phyloP scores from a whole-genome alignment of 2,888 invertebrate species.

The Lepetodrilus schrolli region DNA sequence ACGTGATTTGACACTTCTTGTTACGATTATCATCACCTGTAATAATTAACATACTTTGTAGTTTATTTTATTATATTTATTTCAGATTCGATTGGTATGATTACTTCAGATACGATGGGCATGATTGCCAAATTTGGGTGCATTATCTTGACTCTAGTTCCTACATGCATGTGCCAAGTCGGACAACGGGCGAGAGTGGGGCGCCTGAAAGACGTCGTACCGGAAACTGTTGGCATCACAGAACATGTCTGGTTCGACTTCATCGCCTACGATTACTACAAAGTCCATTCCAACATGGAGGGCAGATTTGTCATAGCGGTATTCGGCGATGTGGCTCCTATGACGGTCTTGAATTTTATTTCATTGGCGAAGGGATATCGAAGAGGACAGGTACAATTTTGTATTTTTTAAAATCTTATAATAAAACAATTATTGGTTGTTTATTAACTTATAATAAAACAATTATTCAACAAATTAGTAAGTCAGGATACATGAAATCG shows the following conservation, averaged over 20 bases:
- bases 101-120: no score
- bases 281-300: slow-evolving; percentile 36
- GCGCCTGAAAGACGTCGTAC: not conserved
- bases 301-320: slow-evolving; percentile 48
- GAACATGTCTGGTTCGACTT: slow-evolving; percentile 70
- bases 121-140: no score
- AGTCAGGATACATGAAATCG: no score
- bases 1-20: no score
- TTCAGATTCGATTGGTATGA: no score
- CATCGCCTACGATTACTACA: slow-evolving; percentile 50
- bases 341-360: slow-evolving; percentile 52
- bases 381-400: slow-evolving; percentile 38
- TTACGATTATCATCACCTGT: no score
- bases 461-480: no score
- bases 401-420: not conserved
- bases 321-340: slow-evolving; percentile 51
- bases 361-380: slow-evolving; percentile 52
- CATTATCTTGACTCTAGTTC: no score
- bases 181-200: not conserved
- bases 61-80: no score
- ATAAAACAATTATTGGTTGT: not conserved
- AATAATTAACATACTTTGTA: no score
- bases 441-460: not conserved
- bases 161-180: not conserved
- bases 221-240: slow-evolving; percentile 47